These are phyloP conservation scores for Phaenicophaeus curvirostris DNA, from an alignment of 2,797 vertebrate species.

Conservation along the genomic window DNA sequence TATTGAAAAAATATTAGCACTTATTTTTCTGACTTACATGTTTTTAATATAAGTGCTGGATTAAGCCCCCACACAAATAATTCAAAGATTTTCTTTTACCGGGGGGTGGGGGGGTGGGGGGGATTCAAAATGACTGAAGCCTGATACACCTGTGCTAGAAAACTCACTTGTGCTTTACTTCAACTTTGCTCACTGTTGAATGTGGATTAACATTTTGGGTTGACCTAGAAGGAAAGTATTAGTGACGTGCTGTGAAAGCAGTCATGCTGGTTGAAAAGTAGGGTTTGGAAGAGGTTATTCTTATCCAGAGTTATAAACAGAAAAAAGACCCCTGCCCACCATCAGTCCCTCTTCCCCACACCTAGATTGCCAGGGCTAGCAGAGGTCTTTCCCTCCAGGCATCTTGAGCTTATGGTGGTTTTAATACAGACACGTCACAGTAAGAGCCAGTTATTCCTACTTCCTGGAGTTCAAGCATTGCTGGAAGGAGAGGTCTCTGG, in stretches of 20 bases:
- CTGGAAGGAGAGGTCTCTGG: not conserved
- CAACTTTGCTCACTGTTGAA: not conserved
- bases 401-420: not conserved
- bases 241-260: not conserved
- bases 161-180: not conserved
- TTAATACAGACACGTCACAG: not conserved
- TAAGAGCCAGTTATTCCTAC: not conserved
- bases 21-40: not conserved
- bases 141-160: not conserved
- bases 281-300: not conserved
- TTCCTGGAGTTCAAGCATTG: not conserved
- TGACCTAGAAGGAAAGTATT: not conserved
- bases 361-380: not conserved
- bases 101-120: fast-evolving
- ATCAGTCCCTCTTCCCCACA: not conserved
- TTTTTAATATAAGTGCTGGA: not conserved
- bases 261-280: not conserved
- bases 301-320: not conserved
- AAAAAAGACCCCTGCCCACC: not conserved
- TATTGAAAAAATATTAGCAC: not conserved
- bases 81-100: not conserved
- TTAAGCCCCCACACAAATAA: not conserved
- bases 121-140: not conserved
- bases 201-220: not conserved
- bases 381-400: not conserved